Base-by-base conservation (phyloP, 2,888 invertebrate genomes). In the Philonicus albiceps region DNA sequence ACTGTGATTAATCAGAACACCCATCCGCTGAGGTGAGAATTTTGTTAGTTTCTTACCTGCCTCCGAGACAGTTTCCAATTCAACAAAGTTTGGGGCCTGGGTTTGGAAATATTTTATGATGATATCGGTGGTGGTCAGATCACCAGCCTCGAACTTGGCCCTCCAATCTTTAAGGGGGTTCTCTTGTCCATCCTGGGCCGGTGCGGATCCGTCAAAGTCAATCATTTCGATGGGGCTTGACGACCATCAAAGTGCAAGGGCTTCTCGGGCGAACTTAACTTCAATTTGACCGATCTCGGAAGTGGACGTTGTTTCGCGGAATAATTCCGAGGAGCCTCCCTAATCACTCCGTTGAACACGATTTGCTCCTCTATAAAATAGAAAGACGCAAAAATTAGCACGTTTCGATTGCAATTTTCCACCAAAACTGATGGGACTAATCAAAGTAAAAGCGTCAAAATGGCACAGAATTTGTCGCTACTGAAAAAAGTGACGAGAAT, bases 121-220 rank as follows among this genome's bases (percentile, higher is more conserved):
- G 87, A 92, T 90, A 87, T 92, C 91, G 73, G 89, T 89, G 87
- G 90, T 89, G 72, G 90, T 89, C 86, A 92, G 88, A 85, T 91
- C 91, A 75, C 92, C 92, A 83, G 91, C 89, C 87, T 91, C 91
- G 73, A 90, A 90, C 88, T 91, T 92, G 11, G 92, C 89, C 87
- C 92, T 91, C 92, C 92, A 92, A 89, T 92, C 91, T 89, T 92
- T 92, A 16, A 92, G 87, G 13, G 91, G 91, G 72, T 87, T 88
- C 55, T 89, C 88, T 53, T 86, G 75, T 37, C 31, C 74, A 80
- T 87, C 87, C 43, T 75, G 75, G 22, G 53, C 43, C 8, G 53
- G 37, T 64, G 76, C 83, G 16, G 88, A 76, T 31, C 87, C 88
- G 8, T 88, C 88, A 55, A 87, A 86, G 74, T 86, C 86, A 80